A percentile compares a stretch with the other conserved stretches of the same genome.
phyloP scores from a whole-genome alignment of 2,113 vertebrate genomes.

The Fukomys damarensis region DNA sequence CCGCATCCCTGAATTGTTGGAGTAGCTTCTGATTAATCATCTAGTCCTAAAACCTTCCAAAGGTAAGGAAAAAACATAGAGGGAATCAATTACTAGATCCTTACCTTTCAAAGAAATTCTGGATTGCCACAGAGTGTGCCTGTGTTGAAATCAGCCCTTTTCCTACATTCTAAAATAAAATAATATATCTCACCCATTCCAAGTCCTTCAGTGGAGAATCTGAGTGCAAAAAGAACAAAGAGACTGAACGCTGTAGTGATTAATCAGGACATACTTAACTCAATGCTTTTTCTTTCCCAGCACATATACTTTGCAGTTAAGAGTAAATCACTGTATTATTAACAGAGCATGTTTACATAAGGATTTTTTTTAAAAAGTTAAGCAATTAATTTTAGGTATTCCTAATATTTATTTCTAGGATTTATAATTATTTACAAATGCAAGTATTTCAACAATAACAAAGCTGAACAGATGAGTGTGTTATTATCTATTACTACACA shows the following conservation, averaged over 20 bases:
- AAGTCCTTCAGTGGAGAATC: background rate
- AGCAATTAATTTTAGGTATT: background rate
- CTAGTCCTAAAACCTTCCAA: background rate
- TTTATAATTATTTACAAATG: constrained; percentile 25
- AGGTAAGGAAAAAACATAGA: background rate
- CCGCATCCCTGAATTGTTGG: background rate
- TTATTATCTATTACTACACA: background rate
- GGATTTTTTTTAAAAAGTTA: background rate
- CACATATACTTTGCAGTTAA: background rate
- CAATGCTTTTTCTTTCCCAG: background rate
- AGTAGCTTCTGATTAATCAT: background rate
- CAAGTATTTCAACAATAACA: background rate
- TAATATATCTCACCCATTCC: background rate
- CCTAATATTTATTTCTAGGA: constrained; percentile 5
- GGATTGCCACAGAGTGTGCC: background rate
- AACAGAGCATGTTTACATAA: background rate
- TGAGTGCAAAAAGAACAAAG: background rate
- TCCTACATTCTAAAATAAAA: background rate
- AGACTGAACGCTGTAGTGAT: background rate
- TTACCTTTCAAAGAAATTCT: background rate
- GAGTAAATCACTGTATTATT: background rate
- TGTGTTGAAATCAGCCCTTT: background rate
- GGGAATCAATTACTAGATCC: background rate
- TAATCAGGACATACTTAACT: background rate
- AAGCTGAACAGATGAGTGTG: background rate